Conservation (phyloP, 2,797 vertebrate species). For the Ara ararauna region DNA sequence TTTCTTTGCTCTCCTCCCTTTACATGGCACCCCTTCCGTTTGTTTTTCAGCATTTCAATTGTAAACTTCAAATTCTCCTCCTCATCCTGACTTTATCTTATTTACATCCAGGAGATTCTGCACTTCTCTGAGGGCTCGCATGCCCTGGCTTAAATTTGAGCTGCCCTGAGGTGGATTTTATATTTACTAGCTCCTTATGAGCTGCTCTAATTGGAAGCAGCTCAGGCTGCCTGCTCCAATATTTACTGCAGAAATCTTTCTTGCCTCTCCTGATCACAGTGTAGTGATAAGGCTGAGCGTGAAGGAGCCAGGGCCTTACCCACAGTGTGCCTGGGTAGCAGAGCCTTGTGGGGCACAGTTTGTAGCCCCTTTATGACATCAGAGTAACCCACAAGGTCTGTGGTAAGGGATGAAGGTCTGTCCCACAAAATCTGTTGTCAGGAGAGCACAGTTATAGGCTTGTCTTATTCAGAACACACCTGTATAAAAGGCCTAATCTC, state of each 20-base stretch:
- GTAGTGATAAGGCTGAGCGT: neutral
- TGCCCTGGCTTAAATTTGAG: constrained; percentile 50
- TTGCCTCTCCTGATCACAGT: neutral
- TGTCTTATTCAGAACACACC: neutral
- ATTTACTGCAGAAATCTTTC: constrained; percentile 24
- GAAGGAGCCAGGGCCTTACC: neutral
- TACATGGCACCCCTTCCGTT: neutral
- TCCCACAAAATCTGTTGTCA: neutral
- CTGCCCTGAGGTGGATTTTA: constrained; percentile 55
- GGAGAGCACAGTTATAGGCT: neutral
- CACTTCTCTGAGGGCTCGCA: constrained; percentile 3
- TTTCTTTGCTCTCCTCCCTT: neutral
- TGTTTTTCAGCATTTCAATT: neutral
- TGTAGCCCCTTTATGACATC: neutral
- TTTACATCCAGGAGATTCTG: neutral
- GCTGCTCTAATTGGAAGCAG: constrained; percentile 41
- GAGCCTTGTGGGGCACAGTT: neutral
- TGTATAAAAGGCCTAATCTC: neutral
- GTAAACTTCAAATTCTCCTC: neutral
- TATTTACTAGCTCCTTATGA: constrained; percentile 61
- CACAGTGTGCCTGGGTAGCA: neutral
- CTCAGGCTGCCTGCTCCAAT: neutral
- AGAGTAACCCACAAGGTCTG: neutral
- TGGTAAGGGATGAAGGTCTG: neutral
- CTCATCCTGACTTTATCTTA: neutral